phyloP scores from a whole-genome alignment of 1,140 invertebrate species.

The Apocrypta bakeri region DNA sequence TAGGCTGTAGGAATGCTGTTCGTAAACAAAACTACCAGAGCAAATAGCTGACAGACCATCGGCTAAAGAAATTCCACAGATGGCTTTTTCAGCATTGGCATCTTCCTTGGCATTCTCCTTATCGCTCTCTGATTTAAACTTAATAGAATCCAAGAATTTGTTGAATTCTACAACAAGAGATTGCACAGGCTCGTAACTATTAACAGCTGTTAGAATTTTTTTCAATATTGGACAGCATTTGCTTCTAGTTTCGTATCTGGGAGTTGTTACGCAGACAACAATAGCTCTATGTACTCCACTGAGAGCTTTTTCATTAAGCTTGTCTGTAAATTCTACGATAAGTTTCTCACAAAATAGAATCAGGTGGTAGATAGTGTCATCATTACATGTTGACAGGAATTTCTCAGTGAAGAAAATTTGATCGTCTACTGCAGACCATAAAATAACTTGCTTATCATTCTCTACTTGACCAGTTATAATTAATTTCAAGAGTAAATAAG shows the following conservation, averaged over 20 bases:
- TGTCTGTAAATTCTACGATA: conserved; percentile 77
- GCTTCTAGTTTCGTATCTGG: conserved; percentile 63
- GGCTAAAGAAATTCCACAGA: conserved; percentile 66
- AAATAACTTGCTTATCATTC: conserved; percentile 74
- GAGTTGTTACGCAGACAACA: conserved; percentile 77
- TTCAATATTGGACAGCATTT: conserved; percentile 65
- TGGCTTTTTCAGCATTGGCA: conserved; percentile 56
- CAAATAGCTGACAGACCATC: conserved; percentile 69
- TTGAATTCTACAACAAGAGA: conserved; percentile 78
- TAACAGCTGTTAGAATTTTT: conserved; percentile 64
- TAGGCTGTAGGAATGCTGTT: conserved; percentile 62
- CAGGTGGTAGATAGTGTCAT: conserved; percentile 80
- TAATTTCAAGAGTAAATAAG: conserved; percentile 83
- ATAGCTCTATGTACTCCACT: conserved; percentile 78
- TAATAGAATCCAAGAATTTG: conserved; percentile 76
- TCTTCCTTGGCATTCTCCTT: conserved; percentile 69
- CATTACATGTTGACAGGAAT: conserved; percentile 81
- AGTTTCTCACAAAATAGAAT: conserved; percentile 80
- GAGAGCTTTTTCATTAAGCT: conserved; percentile 75
- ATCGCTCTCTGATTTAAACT: conserved; percentile 72
- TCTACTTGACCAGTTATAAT: conserved; percentile 74
- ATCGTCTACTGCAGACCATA: conserved; percentile 85
- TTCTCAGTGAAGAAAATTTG: conserved; percentile 89
- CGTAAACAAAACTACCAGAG: conserved; percentile 65
- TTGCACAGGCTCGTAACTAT: conserved; percentile 69